Conservation (phyloP, 2,113 vertebrate genomes). For the Neomonachus schauinslandi region DNA sequence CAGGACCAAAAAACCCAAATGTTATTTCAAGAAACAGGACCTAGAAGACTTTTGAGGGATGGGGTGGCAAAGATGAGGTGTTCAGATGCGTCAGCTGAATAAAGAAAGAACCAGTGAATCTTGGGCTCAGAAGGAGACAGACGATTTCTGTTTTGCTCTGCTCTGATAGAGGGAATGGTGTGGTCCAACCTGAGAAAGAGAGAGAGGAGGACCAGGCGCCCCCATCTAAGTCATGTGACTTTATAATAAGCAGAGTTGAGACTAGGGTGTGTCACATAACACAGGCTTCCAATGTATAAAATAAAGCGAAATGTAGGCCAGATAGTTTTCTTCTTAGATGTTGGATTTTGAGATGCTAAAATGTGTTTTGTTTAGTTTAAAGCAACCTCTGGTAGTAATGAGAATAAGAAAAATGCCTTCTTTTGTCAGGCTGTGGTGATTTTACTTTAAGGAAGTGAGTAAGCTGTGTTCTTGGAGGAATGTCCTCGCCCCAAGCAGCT, state of each 20-base stretch:
- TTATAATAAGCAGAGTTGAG: neutral
- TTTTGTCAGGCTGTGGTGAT: neutral
- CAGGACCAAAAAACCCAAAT: neutral
- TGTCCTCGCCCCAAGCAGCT: neutral
- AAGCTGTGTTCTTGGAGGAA: neutral
- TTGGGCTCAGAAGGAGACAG: neutral
- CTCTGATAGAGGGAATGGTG: neutral
- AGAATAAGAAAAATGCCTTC: neutral
- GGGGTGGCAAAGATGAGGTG: neutral
- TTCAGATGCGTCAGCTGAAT: neutral
- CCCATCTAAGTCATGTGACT: fast-evolving
- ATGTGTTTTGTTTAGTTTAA: neutral
- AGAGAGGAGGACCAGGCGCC: neutral
- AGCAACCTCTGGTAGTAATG: neutral
- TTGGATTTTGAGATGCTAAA: neutral
- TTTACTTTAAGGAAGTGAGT: neutral
- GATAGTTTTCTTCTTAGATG: neutral
- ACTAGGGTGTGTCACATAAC: neutral
- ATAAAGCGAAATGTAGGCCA: neutral
- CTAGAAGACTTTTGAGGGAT: neutral
- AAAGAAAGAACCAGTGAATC: neutral
- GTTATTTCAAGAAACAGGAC: neutral
- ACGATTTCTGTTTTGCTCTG: neutral
- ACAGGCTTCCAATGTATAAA: neutral
- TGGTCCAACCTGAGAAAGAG: neutral